Conservation (phyloP, 2,113 vertebrate species). For the Pachycephala philippinensis region DNA sequence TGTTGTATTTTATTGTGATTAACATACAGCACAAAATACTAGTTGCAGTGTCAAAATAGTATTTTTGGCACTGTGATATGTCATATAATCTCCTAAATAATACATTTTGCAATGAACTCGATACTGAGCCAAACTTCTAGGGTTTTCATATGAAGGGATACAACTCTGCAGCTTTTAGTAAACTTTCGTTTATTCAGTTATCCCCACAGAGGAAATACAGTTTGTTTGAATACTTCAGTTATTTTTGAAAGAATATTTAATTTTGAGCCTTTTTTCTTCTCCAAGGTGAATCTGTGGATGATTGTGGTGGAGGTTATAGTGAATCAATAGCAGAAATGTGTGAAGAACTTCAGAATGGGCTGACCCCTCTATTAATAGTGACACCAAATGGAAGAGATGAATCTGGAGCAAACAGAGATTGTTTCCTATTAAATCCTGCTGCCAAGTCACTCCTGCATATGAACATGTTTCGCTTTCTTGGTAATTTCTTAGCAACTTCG, state of each 20-base stretch:
- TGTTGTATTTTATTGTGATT: neutral
- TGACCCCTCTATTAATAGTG: slow-evolving; percentile 95
- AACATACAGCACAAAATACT: neutral
- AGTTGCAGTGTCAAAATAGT: neutral
- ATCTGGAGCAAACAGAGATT: slow-evolving; percentile 96
- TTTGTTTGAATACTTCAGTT: neutral
- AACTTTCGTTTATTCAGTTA: neutral
- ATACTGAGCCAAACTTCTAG: neutral
- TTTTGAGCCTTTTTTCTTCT: neutral
- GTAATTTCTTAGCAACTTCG: slow-evolving; percentile 68
- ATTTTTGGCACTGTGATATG: neutral
- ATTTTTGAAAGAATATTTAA: neutral
- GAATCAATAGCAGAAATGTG: slow-evolving; percentile 99
- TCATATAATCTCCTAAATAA: neutral
- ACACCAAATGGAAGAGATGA: slow-evolving; percentile 97
- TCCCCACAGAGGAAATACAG: neutral
- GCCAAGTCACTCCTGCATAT: slow-evolving; percentile 90
- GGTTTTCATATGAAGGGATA: neutral
- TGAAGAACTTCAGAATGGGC: slow-evolving; percentile 95
- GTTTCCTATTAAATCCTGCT: slow-evolving; percentile 92
- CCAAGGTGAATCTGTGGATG: slow-evolving; percentile 95
- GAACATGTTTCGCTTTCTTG: slow-evolving; percentile 98
- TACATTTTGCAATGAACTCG: neutral
- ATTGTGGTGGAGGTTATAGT: slow-evolving; percentile 97
- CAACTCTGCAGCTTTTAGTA: neutral